Conservation (phyloP, 2,113 vertebrate species). For the Aegithalos caudatus region DNA sequence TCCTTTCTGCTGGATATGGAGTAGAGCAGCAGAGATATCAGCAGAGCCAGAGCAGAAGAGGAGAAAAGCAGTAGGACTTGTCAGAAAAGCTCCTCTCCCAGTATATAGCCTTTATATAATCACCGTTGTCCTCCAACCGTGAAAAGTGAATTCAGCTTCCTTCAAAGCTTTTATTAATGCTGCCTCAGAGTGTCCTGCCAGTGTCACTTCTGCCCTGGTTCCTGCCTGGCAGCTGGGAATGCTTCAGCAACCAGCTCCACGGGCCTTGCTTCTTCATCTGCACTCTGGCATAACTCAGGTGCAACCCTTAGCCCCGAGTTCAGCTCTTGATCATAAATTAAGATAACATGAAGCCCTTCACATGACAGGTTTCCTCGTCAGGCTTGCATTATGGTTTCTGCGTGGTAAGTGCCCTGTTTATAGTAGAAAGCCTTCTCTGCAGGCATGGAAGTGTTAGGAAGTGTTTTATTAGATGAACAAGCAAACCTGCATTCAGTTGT, state of each 20-base stretch:
- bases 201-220: background rate
- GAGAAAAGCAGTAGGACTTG: background rate
- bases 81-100: background rate
- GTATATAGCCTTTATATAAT: conserved; percentile 10
- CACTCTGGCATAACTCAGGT: accelerated
- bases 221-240: background rate
- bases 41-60: background rate
- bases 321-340: background rate
- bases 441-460: background rate
- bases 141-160: background rate
- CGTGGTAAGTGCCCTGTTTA: background rate
- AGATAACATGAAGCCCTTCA: background rate
- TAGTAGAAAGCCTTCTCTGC: background rate
- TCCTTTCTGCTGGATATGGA: background rate
- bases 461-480: background rate
- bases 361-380: background rate
- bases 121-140: background rate
- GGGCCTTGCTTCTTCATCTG: background rate
- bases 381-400: background rate
- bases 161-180: conserved; percentile 4
- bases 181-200: background rate
- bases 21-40: background rate
- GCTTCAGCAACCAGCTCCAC: background rate
- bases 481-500: background rate
- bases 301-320: background rate